Conservation (phyloP, 2,888 invertebrate genomes). For the Cistogaster globosa region DNA sequence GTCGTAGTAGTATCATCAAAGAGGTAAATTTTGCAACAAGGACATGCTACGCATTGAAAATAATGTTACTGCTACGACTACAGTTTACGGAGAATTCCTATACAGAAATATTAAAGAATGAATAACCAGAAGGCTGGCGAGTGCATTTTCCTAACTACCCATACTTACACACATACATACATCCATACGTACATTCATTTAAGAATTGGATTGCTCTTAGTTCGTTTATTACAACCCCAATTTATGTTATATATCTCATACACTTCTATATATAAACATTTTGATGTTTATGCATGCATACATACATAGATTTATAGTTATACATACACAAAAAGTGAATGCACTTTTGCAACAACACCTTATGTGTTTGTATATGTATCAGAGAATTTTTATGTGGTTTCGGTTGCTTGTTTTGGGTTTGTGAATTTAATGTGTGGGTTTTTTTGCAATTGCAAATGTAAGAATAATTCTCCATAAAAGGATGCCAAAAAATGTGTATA, state of each 20-base stretch:
- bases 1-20: constrained; percentile 60
- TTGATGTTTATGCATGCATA: background rate
- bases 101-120: constrained; percentile 53
- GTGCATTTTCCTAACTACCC: constrained; percentile 54
- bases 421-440: constrained; percentile 23
- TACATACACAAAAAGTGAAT: constrained; percentile 68
- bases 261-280: background rate
- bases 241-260: constrained; percentile 11
- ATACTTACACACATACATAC: background rate
- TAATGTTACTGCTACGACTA: constrained; percentile 31
- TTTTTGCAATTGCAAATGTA: constrained; percentile 20
- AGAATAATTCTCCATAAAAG: constrained; percentile 22
- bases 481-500: constrained; percentile 16
- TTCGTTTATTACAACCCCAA: background rate
- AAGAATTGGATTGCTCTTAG: no score
- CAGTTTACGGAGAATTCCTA: constrained; percentile 57
- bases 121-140: constrained; percentile 30
- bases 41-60: constrained; percentile 40
- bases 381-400: background rate
- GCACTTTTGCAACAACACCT: constrained; percentile 67
- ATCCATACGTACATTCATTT: no score
- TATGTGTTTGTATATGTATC: background rate
- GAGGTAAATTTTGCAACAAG: constrained; percentile 64
- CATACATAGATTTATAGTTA: constrained; percentile 15
- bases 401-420: constrained; percentile 11